Base-by-base conservation (phyloP, 2,797 vertebrate genomes). In the Avahi laniger region DNA sequence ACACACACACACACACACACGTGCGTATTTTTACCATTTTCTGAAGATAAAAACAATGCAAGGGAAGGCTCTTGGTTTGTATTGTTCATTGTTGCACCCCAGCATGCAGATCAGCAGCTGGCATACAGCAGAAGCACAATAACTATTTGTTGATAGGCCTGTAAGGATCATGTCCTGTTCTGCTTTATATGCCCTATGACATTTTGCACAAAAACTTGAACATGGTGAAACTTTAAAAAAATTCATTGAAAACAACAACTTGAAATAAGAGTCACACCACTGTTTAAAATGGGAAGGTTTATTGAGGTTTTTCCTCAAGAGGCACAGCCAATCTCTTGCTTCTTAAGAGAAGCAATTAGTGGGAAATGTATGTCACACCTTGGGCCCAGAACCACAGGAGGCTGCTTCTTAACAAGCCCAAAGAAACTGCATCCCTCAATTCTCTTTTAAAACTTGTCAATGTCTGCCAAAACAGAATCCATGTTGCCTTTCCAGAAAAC, bases 201-300 rank as follows among this genome's bases (percentile, higher is more conserved):
- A 83, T 78, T n/a, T n/a, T 17, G 54, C 57, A 54, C 57, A 67
- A 76, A 33, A 90, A 75, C 41, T 48, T 95, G 67, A 65, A 87
- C 18, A n/a, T 4, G 17, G 33, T 22, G 84, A 92, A 93, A 43
- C 48, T 52, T 67, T 14, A n/a, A 76, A 57, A 90, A 79, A 82
- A 61, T 6, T 30, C 43, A 78, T 0, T 82, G 69, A 75, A 96
- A 92, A 79, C 76, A 93, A 79, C 7, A 85, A 69, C 75, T 97
- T 28, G 75, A 96, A 97, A 85, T 54, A 97, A 95, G 70, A 97
- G 67, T 67, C 96, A 95, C 26, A 92, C 75, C 52, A 90, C 65
- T 91, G 83, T 83, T 97, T 96, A 85, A 89, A 95, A 88, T 50
- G 89, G 80, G 46, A 95, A 97, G 91, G 81, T 97, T 98, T 98